Base-by-base conservation (phyloP, 2,113 vertebrate species). In the Oreochromis spilurus region DNA sequence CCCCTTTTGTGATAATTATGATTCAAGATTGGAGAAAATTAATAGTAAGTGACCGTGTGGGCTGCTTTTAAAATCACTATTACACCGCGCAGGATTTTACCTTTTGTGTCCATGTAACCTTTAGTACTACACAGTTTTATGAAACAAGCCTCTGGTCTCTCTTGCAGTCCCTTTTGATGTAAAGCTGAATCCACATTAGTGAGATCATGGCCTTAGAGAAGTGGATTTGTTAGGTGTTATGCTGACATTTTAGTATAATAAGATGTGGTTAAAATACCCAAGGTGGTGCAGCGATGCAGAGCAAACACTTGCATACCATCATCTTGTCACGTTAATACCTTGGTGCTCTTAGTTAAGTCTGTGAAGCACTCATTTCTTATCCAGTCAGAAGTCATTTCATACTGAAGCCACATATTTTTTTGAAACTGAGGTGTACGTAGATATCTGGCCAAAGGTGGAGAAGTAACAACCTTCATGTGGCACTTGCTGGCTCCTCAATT, bases 181-280 rank as follows among this genome's bases (percentile, higher is more conserved):
- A 78, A 10, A 13, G 24, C 34, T 48, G 45, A 0, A 52, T 77
- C 45, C 45, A 52, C 72, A 52, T n/a, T 52, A 77, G 17, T 52
- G 72, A n/a, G 45, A 77, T 77, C 72, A 52, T 34, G 45, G 45
- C 45, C 72, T 77, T 34, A 34, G 45, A 77, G 26, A 50, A 77
- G 72, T 77, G 72, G 16, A 77, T 52, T 52, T 52, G 45, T 79
- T 40, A 34, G 38, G 75, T 67, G 26, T 79, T 89, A 84, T 89
- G 36, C 81, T 84, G 90, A 83, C 79, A 89, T 84, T 85, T 79
- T 36, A 81, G 79, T 67, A 70, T 83, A 87, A 89, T 91, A 78
- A 88, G 55, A 92, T 90, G 75, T 58, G 87, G 81, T 91, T 70
- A 83, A 87, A 90, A 89, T 81, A 88, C 52, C 26, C 72, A 84